phyloP scores from a whole-genome alignment of 2,113 vertebrate genomes.

The Spheniscus mendiculus region DNA sequence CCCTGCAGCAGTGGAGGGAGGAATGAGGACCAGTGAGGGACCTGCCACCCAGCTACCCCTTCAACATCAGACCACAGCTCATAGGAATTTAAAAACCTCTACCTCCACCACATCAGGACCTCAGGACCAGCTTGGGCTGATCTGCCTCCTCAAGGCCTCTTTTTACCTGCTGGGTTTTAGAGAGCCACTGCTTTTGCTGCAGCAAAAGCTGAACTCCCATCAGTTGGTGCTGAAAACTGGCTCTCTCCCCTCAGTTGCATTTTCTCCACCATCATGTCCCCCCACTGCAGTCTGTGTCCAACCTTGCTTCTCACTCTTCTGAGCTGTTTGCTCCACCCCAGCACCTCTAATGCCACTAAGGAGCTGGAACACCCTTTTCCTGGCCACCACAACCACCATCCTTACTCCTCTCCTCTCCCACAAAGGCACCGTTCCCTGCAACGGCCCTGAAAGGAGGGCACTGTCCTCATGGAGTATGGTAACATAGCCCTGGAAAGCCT shows the following conservation, averaged over 20 bases:
- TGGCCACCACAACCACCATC: background rate
- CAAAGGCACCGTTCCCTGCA: background rate
- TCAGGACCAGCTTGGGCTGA: background rate
- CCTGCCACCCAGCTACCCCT: background rate
- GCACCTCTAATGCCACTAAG: background rate
- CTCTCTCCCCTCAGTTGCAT: background rate
- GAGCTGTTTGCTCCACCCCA: background rate
- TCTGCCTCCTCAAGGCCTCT: background rate
- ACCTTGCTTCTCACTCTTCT: background rate
- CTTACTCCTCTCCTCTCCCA: background rate
- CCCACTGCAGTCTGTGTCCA: background rate
- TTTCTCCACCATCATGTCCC: background rate
- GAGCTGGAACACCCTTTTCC: background rate
- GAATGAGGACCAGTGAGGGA: background rate
- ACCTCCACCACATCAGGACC: background rate
- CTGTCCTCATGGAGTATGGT: background rate
- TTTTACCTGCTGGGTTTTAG: background rate
- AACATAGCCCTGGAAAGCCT: slow-evolving; percentile 19
- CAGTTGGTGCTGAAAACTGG: background rate
- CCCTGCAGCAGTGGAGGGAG: background rate
- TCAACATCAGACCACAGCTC: background rate
- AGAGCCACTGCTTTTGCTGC: background rate
- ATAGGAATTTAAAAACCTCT: background rate
- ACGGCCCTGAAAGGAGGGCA: background rate
- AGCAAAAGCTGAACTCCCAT: background rate